Conservation (phyloP, 2,113 vertebrate species). For the Lontra canadensis region DNA sequence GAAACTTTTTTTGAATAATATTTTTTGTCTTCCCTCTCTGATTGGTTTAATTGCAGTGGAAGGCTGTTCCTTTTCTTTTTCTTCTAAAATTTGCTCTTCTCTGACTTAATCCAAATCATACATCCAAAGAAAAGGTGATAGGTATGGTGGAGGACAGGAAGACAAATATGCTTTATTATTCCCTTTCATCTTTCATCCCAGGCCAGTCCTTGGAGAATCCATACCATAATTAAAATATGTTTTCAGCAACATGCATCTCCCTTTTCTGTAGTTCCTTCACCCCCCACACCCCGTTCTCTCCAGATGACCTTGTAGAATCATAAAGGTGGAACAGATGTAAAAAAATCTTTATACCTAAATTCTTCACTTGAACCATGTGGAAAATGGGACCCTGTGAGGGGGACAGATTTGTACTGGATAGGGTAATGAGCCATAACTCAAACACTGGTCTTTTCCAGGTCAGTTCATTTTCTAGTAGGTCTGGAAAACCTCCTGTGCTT, state of each 20-base stretch:
- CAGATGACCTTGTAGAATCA: not conserved
- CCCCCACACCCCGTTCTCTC: not conserved
- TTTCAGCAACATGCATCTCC: not conserved
- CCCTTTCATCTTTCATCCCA: not conserved
- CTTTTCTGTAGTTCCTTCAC: not conserved
- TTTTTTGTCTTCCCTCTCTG: not conserved
- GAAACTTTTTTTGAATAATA: not conserved
- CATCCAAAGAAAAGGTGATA: not conserved
- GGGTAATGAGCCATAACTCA: not conserved
- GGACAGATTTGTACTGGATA: not conserved
- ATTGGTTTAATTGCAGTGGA: not conserved
- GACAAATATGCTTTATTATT: not conserved
- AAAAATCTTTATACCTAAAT: not conserved
- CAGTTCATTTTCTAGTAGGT: not conserved
- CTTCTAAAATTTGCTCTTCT: not conserved
- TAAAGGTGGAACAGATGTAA: not conserved
- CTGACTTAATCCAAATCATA: not conserved
- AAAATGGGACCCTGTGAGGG: not conserved
- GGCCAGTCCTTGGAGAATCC: not conserved
- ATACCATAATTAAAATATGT: not conserved
- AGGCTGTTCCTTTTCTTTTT: not conserved
- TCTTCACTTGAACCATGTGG: not conserved
- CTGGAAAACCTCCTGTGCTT: not conserved
- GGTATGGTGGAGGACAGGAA: not conserved
- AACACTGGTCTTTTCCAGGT: not conserved